Conservation (phyloP, 2,113 vertebrate genomes). For the Hippocampus abdominalis region DNA sequence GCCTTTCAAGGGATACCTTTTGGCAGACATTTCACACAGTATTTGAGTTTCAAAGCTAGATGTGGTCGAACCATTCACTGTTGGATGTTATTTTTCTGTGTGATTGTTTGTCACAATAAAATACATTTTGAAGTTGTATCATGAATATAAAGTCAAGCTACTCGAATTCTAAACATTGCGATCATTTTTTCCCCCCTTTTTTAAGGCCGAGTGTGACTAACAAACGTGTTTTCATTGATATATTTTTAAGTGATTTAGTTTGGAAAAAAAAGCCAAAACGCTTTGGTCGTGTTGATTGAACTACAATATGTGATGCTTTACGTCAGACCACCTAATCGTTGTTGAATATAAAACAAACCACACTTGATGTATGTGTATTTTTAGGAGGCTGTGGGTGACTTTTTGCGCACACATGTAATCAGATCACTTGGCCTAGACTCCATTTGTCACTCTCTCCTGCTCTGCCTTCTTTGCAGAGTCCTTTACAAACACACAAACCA, state of each 20-base stretch:
- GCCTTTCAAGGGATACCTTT: no score
- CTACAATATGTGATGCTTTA: slow-evolving; percentile 1
- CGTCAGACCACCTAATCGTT: slow-evolving; percentile 33
- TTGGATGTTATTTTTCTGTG: neutral
- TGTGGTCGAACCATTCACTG: no score
- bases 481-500: slow-evolving; percentile 61
- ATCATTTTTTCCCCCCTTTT: neutral
- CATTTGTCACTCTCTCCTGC: slow-evolving; percentile 48
- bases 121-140: neutral
- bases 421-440: slow-evolving; percentile 41
- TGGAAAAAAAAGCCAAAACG: neutral
- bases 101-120: neutral
- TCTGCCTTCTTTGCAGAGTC: slow-evolving; percentile 44
- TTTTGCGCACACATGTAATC: slow-evolving; percentile 42
- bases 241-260: neutral
- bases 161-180: neutral
- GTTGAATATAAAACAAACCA: slow-evolving; percentile 30
- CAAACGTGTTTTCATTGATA: neutral
- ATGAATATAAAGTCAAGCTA: no score
- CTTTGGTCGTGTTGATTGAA: slow-evolving; percentile 6
- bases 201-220: neutral
- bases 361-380: slow-evolving; percentile 21
- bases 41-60: no score
- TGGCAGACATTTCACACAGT: no score
- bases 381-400: slow-evolving; percentile 24